Percentiles rank a stretch among this genome's conserved stretches.
phyloP scores from a whole-genome alignment of 2,888 invertebrate genomes.

The Protodeltote pygarga region DNA sequence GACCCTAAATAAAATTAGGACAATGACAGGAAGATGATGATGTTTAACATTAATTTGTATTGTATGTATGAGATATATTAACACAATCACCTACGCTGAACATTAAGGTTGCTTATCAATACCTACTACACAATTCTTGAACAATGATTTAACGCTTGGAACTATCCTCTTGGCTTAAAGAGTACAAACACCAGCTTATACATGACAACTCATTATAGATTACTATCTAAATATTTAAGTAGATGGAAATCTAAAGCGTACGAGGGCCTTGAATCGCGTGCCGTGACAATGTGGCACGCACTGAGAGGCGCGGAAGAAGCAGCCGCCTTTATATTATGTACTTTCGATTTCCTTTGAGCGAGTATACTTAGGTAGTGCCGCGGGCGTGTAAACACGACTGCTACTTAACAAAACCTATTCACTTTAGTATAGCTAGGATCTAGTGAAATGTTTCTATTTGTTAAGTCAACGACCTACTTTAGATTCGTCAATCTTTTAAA shows the following conservation, averaged over 20 bases:
- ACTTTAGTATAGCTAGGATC: constrained; percentile 36
- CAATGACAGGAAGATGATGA: too few species aligned
- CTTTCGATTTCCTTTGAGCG: constrained; percentile 70
- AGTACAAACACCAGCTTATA: neutral
- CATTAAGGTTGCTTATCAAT: too few species aligned
- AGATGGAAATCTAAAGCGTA: constrained; percentile 23
- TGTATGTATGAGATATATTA: too few species aligned
- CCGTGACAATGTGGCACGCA: constrained; percentile 54
- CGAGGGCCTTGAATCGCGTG: constrained; percentile 45
- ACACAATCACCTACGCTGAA: too few species aligned
- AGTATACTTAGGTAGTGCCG: constrained; percentile 45
- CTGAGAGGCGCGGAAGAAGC: constrained; percentile 56
- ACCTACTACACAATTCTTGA: too few species aligned
- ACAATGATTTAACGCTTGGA: too few species aligned
- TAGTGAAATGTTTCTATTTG: constrained; percentile 32
- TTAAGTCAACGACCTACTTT: constrained; percentile 42
- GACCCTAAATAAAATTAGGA: too few species aligned
- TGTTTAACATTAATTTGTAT: too few species aligned
- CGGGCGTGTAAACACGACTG: constrained; percentile 36
- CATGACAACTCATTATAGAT: constrained; percentile 15
- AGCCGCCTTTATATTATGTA: constrained; percentile 57
- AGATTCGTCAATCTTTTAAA: constrained; percentile 33
- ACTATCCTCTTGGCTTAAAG: constrained; percentile 2
- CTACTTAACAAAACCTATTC: constrained; percentile 42
- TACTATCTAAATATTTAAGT: constrained; percentile 26